A percentile compares a stretch with the other conserved stretches of the same genome.
phyloP scores from a whole-genome alignment of 2,888 invertebrate genomes.

The Himalopsyche anomala region DNA sequence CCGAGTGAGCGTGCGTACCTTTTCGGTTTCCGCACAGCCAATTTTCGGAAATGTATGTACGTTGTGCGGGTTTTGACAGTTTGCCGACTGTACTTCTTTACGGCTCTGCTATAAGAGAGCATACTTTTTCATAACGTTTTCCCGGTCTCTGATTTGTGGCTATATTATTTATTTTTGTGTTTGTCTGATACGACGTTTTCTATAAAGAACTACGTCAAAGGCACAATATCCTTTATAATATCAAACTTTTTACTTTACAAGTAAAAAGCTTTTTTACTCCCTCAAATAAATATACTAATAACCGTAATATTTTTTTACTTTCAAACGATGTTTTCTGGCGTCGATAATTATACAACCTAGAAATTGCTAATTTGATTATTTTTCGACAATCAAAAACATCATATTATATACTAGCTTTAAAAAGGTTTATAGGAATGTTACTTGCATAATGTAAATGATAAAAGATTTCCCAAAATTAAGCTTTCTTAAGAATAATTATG shows the following conservation, averaged over 20 bases:
- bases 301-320: no score
- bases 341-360: no score
- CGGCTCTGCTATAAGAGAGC: not conserved
- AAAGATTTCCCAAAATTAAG: no score
- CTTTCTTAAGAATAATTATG: no score
- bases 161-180: not conserved
- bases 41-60: conserved; percentile 21
- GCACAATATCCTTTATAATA: not conserved
- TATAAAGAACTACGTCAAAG: conserved; percentile 1
- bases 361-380: no score
- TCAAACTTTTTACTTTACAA: not conserved
- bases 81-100: conserved; percentile 25
- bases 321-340: no score
- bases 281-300: no score
- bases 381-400: no score
- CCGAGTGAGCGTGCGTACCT: conserved; percentile 31
- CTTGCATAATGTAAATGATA: no score
- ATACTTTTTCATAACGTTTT: conserved; percentile 22
- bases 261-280: not conserved
- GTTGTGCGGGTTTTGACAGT: conserved; percentile 19
- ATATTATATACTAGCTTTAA: no score
- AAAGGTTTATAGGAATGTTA: no score
- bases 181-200: conserved; percentile 11
- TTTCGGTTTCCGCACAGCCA: conserved; percentile 25
- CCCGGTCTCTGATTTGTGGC: conserved; percentile 3